Evolutionary conservation across 2,888 invertebrate genomes (phyloP).

Genomic region (Caenorhabditis macrosperma): DNA sequence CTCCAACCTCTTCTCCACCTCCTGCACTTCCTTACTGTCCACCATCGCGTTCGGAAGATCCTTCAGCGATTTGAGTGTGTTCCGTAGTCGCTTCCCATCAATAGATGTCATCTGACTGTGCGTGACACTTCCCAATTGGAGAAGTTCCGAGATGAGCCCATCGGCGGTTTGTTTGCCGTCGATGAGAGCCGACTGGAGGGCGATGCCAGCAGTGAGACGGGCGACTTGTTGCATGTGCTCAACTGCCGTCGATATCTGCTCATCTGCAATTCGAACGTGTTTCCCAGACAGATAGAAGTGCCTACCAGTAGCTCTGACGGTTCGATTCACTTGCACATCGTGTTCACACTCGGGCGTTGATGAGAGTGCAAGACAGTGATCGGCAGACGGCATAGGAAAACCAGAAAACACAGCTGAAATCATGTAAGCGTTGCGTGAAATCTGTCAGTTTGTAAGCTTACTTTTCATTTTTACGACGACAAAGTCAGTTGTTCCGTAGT

Average conservation of each 20-base stretch:
- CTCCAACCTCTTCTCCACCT: not conserved
- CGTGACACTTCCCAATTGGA: slow-evolving; percentile 4
- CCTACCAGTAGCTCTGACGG: too few species aligned
- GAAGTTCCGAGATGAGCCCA: slow-evolving; percentile 4
- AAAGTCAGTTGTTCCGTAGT: too few species aligned
- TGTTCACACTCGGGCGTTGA: too few species aligned
- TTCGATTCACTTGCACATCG: too few species aligned
- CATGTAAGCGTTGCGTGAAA: too few species aligned
- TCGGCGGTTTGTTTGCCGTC: not conserved
- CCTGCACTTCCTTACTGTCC: not conserved
- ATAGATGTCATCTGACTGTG: not conserved
- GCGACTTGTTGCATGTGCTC: slow-evolving; percentile 1
- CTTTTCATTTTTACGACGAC: too few species aligned
- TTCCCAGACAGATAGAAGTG: too few species aligned
- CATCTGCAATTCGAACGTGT: too few species aligned
- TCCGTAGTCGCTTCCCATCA: not conserved
- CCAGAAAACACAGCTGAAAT: too few species aligned
- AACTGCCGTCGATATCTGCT: not conserved
- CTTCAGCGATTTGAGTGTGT: not conserved
- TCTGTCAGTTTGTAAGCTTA: too few species aligned
- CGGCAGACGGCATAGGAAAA: too few species aligned
- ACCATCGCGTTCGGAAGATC: not conserved
- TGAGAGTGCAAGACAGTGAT: too few species aligned
- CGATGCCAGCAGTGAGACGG: slow-evolving; percentile 15
- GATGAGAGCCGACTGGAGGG: not conserved